These are phyloP conservation scores for Pimephales promelas DNA, from an alignment of 2,113 vertebrate genomes.

Conservation along the genomic window DNA sequence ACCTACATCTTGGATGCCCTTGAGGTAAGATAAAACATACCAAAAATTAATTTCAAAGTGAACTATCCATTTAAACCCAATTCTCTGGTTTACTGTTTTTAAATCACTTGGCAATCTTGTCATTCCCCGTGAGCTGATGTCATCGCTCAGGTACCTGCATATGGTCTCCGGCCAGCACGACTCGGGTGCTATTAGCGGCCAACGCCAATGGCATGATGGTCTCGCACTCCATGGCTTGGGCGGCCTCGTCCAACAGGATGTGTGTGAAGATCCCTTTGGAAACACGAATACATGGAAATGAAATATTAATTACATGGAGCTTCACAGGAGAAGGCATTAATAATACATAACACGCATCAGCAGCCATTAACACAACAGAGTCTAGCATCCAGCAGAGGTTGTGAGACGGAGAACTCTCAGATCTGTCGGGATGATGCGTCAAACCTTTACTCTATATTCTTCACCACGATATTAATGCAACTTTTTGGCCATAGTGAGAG, in stretches of 20 bases:
- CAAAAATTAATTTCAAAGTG: no score
- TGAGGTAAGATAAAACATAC: no score
- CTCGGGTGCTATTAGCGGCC: conserved; percentile 88
- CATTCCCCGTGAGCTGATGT: background rate
- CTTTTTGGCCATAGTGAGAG: background rate
- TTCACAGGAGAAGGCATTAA: conserved; percentile 39
- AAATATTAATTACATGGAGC: conserved; percentile 42
- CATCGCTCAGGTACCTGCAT: conserved; percentile 85
- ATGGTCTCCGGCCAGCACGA: conserved; percentile 97
- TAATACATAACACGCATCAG: conserved; percentile 37
- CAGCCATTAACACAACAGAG: background rate
- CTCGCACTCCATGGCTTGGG: conserved; percentile 99
- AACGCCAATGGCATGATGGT: conserved; percentile 98
- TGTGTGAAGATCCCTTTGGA: conserved; percentile 92
- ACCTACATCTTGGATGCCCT: no score
- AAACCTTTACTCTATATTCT: background rate
- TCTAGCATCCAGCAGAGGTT: background rate
- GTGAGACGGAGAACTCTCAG: background rate
- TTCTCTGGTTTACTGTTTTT: background rate
- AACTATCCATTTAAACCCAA: no score
- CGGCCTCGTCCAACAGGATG: conserved; percentile 97
- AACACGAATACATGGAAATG: conserved; percentile 58
- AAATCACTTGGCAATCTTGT: background rate
- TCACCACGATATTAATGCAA: no score
- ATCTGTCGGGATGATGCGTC: background rate